phyloP scores from a whole-genome alignment of 2,113 vertebrate genomes.

The Uropsilus gracilis region DNA sequence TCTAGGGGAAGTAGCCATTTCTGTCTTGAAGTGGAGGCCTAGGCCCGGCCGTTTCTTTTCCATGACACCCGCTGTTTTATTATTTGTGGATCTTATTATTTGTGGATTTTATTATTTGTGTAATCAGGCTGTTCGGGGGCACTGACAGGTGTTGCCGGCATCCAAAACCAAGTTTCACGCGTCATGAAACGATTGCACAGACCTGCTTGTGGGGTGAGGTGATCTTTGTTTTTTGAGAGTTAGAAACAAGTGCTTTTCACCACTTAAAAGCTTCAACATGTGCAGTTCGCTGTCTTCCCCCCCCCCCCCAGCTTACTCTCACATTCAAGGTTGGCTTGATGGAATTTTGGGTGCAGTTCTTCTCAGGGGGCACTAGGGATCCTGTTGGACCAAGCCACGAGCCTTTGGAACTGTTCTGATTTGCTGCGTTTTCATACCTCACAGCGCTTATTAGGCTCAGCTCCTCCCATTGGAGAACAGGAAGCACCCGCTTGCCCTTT shows the following conservation, averaged over 20 bases:
- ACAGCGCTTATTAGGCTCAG: neutral
- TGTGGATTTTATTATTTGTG: constrained; percentile 32
- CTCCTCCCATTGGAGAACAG: neutral
- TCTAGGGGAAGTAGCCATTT: neutral
- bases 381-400: neutral
- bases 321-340: neutral
- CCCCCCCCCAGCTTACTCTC: neutral
- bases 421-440: neutral
- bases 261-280: neutral
- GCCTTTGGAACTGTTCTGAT: neutral
- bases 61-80: neutral
- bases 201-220: neutral
- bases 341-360: neutral
- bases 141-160: neutral
- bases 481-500: neutral
- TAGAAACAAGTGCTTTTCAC: constrained; percentile 6
- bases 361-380: constrained; percentile 23
- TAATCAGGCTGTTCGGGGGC: neutral
- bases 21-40: neutral
- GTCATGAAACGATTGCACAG: neutral
- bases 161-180: constrained; percentile 1
- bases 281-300: neutral
- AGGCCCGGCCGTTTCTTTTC: neutral
- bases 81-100: constrained; percentile 6
- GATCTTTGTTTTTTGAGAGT: neutral